A percentile compares a stretch with the other conserved stretches of the same genome.
These are phyloP conservation scores for Drosophila helvetica DNA, from an alignment of 2,888 invertebrate species.

Conservation along the genomic window DNA sequence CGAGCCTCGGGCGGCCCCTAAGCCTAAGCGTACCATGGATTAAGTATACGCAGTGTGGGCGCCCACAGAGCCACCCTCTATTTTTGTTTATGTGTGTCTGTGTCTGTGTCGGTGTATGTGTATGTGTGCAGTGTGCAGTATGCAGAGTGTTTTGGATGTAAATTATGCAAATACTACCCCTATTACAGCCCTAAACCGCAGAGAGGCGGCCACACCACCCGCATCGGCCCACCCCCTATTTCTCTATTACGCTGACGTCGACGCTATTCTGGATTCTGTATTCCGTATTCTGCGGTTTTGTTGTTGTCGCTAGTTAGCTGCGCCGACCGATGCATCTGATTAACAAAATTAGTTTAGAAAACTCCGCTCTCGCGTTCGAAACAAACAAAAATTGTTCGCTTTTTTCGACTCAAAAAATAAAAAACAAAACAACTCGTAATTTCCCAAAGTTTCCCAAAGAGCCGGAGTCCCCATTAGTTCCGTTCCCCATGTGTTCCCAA, in stretches of 20 bases:
- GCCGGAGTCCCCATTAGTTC: slow-evolving; percentile 14
- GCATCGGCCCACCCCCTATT: slow-evolving; percentile 50
- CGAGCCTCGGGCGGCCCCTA: slow-evolving; percentile 10
- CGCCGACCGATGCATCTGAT: slow-evolving; percentile 69
- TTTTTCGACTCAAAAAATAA: slow-evolving; percentile 55
- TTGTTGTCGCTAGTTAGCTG: slow-evolving; percentile 70
- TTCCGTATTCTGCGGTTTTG: slow-evolving; percentile 53
- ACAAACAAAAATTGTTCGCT: slow-evolving; percentile 76
- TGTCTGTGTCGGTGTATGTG: slow-evolving; percentile 11
- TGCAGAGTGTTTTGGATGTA: slow-evolving; percentile 13
- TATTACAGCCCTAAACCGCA: slow-evolving; percentile 51
- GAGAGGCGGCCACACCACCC: slow-evolving; percentile 2
- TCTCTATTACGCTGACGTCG: slow-evolving; percentile 76
- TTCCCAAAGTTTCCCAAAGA: slow-evolving; percentile 10
- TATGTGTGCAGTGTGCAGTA: slow-evolving; percentile 4
- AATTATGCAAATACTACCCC: slow-evolving; percentile 66
- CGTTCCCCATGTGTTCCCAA: slow-evolving; percentile 15
- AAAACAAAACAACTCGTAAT: slow-evolving; percentile 14
- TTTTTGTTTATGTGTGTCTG: slow-evolving; percentile 10
- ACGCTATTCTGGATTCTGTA: slow-evolving; percentile 45
- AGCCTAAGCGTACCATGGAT: slow-evolving; percentile 22
- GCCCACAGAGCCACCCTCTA: background rate
- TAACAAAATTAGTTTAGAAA: slow-evolving; percentile 83
- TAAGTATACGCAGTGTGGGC: slow-evolving; percentile 17
- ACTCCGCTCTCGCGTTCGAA: slow-evolving; percentile 81